Conservation (phyloP, 2,888 invertebrate genomes). For the Entomobrya proxima region DNA sequence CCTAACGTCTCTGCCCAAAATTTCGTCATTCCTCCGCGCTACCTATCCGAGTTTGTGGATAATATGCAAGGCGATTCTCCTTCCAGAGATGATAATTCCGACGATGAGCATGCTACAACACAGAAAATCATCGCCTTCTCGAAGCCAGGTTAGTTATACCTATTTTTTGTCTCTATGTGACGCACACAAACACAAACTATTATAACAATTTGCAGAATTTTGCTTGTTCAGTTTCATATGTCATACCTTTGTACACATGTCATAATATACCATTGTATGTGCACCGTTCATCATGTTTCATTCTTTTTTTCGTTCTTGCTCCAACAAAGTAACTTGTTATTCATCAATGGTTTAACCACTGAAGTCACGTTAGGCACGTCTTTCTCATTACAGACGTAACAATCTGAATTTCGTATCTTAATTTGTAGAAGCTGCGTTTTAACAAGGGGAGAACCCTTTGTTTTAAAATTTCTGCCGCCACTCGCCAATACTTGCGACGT, state of each 20-base stretch:
- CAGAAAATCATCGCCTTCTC: slow-evolving; percentile 75
- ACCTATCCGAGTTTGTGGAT: slow-evolving; percentile 72
- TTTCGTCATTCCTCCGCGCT: slow-evolving; percentile 70
- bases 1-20: slow-evolving; percentile 72
- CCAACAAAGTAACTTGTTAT: no score
- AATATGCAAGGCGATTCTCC: slow-evolving; percentile 73
- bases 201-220: slow-evolving; percentile 10
- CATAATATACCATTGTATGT: not conserved
- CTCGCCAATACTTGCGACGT: not conserved
- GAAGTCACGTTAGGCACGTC: no score
- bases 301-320: not conserved
- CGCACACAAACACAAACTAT: slow-evolving; percentile 4
- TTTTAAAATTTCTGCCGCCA: not conserved
- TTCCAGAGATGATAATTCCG: slow-evolving; percentile 69
- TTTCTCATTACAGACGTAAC: no score
- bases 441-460: no score
- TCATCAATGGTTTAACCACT: no score
- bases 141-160: slow-evolving; percentile 72
- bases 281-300: not conserved
- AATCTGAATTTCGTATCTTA: no score
- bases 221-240: slow-evolving; percentile 51
- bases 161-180: slow-evolving; percentile 23
- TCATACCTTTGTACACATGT: not conserved
- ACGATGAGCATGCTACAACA: slow-evolving; percentile 74
- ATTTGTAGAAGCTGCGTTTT: no score